Evolutionary conservation across 2,888 invertebrate genomes (phyloP).

Genomic region (Conchocele bisecta): DNA sequence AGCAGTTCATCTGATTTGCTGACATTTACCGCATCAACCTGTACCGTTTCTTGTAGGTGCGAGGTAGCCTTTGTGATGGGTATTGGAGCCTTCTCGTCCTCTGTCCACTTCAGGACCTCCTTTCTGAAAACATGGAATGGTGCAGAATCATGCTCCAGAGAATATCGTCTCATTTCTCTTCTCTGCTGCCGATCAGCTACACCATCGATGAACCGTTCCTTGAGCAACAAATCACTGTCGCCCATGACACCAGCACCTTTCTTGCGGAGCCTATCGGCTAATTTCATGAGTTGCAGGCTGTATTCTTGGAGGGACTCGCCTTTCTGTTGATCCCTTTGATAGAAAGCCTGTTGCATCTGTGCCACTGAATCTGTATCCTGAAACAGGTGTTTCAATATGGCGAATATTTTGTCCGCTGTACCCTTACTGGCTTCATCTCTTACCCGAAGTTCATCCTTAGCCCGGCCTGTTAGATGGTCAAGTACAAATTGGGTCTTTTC

Average conservation of each 20-base stretch:
- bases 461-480: conserved; percentile 6
- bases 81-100: background rate
- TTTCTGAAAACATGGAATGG: conserved; percentile 20
- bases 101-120: conserved; percentile 5
- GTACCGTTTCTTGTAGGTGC: background rate
- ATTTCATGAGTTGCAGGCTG: conserved; percentile 13
- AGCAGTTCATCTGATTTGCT: background rate
- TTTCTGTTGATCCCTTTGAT: conserved; percentile 18
- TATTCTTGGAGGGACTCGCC: conserved; percentile 21
- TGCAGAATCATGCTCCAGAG: background rate
- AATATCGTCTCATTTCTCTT: conserved; percentile 13
- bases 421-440: conserved; percentile 6
- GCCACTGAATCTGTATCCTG: conserved; percentile 9
- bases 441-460: conserved; percentile 12
- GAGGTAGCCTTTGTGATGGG: background rate
- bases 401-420: conserved; percentile 14
- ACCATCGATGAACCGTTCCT: conserved; percentile 21
- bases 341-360: conserved; percentile 22
- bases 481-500: conserved; percentile 8
- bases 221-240: conserved; percentile 20
- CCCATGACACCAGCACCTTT: background rate
- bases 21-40: background rate
- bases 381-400: conserved; percentile 4
- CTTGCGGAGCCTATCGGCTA: conserved; percentile 17
- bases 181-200: conserved; percentile 8